Percentiles rank a stretch among this genome's conserved stretches.
These are phyloP conservation scores for Onthophagus sagittarius DNA, from an alignment of 2,888 invertebrate species.

Conservation along the genomic window DNA sequence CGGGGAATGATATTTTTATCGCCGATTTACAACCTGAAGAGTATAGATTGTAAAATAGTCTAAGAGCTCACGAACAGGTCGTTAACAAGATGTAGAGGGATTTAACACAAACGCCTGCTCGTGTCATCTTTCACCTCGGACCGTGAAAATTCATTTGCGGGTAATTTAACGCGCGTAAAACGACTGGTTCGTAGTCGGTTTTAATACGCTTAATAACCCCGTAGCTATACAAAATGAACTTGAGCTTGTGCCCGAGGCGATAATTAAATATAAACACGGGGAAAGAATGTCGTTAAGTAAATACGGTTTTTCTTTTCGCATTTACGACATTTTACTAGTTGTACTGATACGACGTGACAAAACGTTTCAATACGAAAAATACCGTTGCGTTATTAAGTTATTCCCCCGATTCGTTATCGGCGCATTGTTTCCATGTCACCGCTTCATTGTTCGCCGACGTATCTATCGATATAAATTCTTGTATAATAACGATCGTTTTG, in stretches of 20 bases:
- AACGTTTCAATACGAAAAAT: not conserved
- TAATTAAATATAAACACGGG: not conserved
- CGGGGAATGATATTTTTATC: not conserved
- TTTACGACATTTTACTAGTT: not conserved
- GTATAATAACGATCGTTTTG: constrained; percentile 8
- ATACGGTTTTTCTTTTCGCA: not conserved
- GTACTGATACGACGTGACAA: not conserved
- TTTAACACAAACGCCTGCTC: not conserved
- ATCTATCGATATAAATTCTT: not conserved
- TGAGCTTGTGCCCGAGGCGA: not conserved
- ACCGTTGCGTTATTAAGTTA: not conserved
- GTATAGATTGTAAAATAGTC: not conserved
- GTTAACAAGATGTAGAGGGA: not conserved
- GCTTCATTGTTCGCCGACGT: not conserved
- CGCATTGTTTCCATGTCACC: not conserved
- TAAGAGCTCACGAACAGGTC: not conserved
- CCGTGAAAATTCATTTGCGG: constrained; percentile 29
- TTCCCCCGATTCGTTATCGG: not conserved
- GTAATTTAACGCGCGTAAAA: constrained; percentile 29
- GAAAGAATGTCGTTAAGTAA: not conserved
- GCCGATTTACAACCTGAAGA: not conserved
- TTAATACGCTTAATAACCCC: constrained; percentile 28
- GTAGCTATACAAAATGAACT: not conserved
- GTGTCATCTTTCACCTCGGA: not conserved
- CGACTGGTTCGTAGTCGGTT: constrained; percentile 26